phyloP scores from a whole-genome alignment of 2,113 vertebrate species.

The Aspiorhynchus laticeps region DNA sequence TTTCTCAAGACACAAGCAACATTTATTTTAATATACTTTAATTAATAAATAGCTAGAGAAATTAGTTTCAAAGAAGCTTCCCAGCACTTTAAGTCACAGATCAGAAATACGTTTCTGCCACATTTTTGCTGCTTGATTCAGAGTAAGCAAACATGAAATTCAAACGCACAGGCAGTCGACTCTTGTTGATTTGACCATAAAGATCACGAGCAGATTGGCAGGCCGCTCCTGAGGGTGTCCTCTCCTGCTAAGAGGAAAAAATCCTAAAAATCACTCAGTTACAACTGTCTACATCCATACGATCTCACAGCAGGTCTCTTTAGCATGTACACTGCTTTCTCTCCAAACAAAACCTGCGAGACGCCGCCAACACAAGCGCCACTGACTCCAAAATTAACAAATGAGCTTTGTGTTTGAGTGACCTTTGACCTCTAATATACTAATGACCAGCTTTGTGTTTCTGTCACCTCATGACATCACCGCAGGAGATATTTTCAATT shows the following conservation, averaged over 20 bases:
- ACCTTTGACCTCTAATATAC: conserved; percentile 8
- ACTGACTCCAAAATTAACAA: conserved; percentile 34
- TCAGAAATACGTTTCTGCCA: neutral
- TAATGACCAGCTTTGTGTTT: conserved; percentile 14
- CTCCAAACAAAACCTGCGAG: conserved; percentile 25
- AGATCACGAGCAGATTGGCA: neutral
- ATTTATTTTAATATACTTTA: no score
- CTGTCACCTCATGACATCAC: conserved; percentile 1
- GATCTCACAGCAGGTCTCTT: neutral
- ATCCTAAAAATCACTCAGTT: conserved; percentile 18
- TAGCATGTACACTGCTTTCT: conserved; percentile 8
- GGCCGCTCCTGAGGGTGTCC: neutral
- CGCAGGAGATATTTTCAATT: conserved; percentile 24
- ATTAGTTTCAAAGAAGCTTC: neutral
- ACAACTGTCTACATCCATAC: neutral
- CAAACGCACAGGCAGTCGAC: neutral
- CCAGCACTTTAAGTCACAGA: neutral
- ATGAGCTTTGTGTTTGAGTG: conserved; percentile 10
- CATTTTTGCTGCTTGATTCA: neutral
- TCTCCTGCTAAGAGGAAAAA: neutral
- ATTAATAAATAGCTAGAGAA: neutral
- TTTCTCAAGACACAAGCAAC: no score
- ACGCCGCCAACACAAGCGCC: conserved; percentile 31
- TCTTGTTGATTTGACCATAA: neutral
- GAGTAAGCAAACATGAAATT: neutral